Percentiles rank a stretch among this genome's conserved stretches.
Evolutionary conservation across 2,113 vertebrate species (phyloP).

Genomic region (Cavia aperea): DNA sequence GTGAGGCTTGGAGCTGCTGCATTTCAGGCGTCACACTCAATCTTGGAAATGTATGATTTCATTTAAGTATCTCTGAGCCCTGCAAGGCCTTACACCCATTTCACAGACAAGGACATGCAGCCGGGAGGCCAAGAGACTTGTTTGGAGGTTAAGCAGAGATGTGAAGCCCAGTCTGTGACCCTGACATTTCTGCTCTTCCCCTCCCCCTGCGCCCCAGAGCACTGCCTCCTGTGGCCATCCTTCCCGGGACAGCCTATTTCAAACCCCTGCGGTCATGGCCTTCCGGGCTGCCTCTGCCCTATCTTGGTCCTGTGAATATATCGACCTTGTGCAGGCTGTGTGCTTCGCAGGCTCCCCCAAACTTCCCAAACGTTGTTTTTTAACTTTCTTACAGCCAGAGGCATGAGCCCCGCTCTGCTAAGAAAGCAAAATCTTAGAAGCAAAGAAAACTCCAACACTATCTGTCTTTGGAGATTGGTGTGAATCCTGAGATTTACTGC

Average conservation of each 20-base stretch:
- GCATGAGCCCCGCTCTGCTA: background rate
- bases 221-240: no score
- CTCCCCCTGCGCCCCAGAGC: background rate
- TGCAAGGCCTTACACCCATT: background rate
- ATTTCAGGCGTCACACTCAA: rapidly evolving
- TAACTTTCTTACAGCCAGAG: background rate
- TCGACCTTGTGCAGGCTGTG: background rate
- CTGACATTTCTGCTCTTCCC: rapidly evolving
- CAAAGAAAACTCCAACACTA: background rate
- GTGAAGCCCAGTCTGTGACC: background rate
- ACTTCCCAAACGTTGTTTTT: background rate
- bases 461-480: background rate
- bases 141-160: background rate
- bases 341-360: background rate
- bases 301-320: no score
- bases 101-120: background rate
- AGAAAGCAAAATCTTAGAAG: background rate
- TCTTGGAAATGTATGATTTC: background rate
- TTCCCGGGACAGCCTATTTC: background rate
- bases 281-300: background rate
- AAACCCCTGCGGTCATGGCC: background rate
- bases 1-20: rapidly evolving
- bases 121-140: background rate
- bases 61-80: background rate
- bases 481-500: background rate